Percentiles rank a stretch among this genome's conserved stretches.
These are phyloP conservation scores for Podilymbus podiceps DNA, from an alignment of 2,113 vertebrate species.

Conservation along the genomic window DNA sequence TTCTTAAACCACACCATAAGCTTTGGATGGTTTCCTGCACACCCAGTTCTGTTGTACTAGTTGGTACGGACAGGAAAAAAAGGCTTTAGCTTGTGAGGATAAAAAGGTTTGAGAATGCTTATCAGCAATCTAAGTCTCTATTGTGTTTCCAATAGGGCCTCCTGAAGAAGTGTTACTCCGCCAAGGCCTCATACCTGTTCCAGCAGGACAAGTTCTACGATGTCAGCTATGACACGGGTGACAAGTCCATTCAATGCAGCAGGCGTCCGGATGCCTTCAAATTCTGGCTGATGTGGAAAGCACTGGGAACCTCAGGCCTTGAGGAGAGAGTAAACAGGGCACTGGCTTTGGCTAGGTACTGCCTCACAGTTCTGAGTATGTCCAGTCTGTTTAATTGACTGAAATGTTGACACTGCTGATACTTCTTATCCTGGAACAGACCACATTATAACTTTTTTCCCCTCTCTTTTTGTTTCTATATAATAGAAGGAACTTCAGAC, in stretches of 20 bases:
- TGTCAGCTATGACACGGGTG: slow-evolving; percentile 82
- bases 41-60: not conserved
- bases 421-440: not conserved
- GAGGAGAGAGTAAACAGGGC: slow-evolving; percentile 84
- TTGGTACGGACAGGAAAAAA: not conserved
- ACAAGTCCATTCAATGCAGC: slow-evolving; percentile 88
- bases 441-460: not conserved
- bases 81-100: not conserved
- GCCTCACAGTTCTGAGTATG: not conserved
- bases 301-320: slow-evolving; percentile 78
- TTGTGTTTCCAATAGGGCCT: slow-evolving; percentile 68
- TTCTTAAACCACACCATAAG: not conserved
- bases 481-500: not conserved
- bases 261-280: slow-evolving; percentile 84
- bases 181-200: slow-evolving; percentile 82
- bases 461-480: not conserved
- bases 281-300: slow-evolving; percentile 89
- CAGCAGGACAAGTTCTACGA: slow-evolving; percentile 89
- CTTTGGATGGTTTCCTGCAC: not conserved
- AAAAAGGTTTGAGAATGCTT: not conserved
- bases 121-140: not conserved
- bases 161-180: slow-evolving; percentile 81
- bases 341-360: slow-evolving; percentile 79
- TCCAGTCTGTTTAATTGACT: not conserved
- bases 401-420: not conserved